Evolutionary conservation across 2,797 vertebrate genomes (phyloP).

Genomic region (Diplodus puntazzo): DNA sequence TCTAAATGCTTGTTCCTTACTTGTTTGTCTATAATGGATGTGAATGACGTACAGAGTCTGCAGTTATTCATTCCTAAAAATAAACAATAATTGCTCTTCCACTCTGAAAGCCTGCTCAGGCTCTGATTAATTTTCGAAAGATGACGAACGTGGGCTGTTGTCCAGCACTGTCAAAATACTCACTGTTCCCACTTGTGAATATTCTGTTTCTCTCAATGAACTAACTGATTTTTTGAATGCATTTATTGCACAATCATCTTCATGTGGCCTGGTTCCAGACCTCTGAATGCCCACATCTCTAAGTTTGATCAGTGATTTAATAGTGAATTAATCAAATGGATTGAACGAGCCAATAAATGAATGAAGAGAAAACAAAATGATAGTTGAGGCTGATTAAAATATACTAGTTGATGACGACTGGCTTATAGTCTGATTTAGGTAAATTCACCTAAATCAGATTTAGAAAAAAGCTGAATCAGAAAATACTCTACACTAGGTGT

Average conservation of each 20-base stretch:
- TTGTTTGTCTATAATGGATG: conserved; percentile 4
- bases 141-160: not conserved
- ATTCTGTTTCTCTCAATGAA: not conserved
- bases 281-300: not conserved
- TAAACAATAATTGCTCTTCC: not conserved
- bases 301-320: not conserved
- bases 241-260: not conserved
- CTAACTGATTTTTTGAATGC: not conserved
- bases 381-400: not conserved
- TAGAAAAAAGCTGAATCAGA: not conserved
- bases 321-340: not conserved
- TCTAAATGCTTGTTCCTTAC: not conserved
- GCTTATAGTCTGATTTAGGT: no score
- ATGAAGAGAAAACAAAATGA: not conserved
- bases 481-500: not conserved
- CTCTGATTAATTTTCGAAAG: not conserved
- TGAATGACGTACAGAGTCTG: not conserved
- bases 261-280: not conserved
- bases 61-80: not conserved
- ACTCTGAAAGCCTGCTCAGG: not conserved
- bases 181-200: not conserved
- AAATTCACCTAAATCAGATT: no score
- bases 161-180: not conserved
- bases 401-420: no score
- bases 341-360: not conserved